phyloP scores from a whole-genome alignment of 2,797 vertebrate species.

The Coranthus polyacanthus region DNA sequence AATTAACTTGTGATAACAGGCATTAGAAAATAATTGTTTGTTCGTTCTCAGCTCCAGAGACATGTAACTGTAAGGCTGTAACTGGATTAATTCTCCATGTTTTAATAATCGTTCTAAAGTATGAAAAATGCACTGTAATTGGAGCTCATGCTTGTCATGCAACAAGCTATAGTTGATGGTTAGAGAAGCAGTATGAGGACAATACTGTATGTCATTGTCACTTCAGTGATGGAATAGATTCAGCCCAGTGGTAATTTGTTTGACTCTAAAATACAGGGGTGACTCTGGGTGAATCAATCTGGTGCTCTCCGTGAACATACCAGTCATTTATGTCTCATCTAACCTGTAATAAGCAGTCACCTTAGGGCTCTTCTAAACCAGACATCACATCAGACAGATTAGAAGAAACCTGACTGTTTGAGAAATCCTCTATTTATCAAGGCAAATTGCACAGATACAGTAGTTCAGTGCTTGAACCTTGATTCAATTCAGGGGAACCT shows the following conservation, averaged over 20 bases:
- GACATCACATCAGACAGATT: conserved; percentile 1
- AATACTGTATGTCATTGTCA: background rate
- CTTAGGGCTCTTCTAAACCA: conserved; percentile 7
- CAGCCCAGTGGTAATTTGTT: conserved; percentile 28
- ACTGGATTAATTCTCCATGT: no score
- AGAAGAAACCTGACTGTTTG: background rate
- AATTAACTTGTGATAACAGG: no score
- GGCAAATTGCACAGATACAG: background rate
- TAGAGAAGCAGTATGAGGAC: background rate
- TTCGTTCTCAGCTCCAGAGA: no score
- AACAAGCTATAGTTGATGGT: background rate
- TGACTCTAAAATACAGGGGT: conserved; percentile 19
- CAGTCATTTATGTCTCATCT: conserved; percentile 22
- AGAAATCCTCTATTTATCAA: background rate
- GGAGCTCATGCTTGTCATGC: background rate
- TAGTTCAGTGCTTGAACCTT: background rate
- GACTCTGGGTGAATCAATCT: conserved; percentile 31
- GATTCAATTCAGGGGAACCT: background rate
- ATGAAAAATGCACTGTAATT: background rate
- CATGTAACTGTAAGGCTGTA: no score
- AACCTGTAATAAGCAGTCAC: conserved; percentile 41
- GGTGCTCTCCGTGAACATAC: background rate
- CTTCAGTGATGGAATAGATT: conserved; percentile 17
- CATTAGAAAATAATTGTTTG: no score
- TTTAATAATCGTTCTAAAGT: no score